phyloP scores from a whole-genome alignment of 1,140 invertebrate species.

The Rhyacophila brunnea region DNA sequence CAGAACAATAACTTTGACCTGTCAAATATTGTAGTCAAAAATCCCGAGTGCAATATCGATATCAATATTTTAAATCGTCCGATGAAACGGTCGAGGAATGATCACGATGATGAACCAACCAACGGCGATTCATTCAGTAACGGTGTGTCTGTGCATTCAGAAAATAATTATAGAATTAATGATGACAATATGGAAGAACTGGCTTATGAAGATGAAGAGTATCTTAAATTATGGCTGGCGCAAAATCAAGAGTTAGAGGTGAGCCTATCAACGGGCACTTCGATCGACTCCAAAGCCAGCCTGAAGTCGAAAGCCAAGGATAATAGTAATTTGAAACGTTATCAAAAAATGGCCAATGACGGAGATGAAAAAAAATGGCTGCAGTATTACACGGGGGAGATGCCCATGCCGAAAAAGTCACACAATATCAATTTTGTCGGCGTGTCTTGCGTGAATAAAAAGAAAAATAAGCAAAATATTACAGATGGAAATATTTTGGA shows the following conservation, averaged over 20 bases:
- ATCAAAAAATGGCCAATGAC: neutral
- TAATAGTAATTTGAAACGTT: neutral
- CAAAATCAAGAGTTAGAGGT: slow-evolving; percentile 53
- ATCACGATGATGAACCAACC: no score
- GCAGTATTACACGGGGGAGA: slow-evolving; percentile 5
- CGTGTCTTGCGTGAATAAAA: no score
- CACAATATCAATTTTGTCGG: neutral
- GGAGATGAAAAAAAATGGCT: slow-evolving; percentile 6
- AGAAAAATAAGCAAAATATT: no score
- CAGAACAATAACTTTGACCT: no score
- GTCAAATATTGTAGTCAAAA: no score
- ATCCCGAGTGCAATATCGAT: no score
- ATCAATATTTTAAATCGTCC: no score
- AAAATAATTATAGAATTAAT: neutral
- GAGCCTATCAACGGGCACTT: slow-evolving; percentile 36
- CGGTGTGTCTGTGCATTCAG: no score
- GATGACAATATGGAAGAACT: slow-evolving; percentile 19
- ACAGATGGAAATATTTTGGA: no score
- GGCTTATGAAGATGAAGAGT: slow-evolving; percentile 44
- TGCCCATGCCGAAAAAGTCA: neutral
- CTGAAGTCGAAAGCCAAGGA: neutral
- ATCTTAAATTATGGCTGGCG: slow-evolving; percentile 50
- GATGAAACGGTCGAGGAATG: no score
- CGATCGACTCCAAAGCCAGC: neutral
- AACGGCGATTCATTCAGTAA: no score